Base-by-base conservation (phyloP, 2,888 invertebrate species). In the Lithophane socia region DNA sequence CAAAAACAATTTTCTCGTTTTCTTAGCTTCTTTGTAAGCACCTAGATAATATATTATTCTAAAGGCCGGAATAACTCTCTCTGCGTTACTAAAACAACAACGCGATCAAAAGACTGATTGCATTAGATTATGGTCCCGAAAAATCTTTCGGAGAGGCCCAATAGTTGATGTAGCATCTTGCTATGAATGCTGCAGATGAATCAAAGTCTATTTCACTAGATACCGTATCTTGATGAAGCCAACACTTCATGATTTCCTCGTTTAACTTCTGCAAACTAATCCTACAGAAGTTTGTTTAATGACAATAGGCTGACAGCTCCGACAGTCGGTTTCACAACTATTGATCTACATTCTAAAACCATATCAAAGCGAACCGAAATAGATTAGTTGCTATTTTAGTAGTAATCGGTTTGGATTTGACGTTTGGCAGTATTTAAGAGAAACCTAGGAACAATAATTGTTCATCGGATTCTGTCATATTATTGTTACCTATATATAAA, bases 231-330 rank as follows among this genome's bases (percentile, higher is more conserved):
- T 64, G 76, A 84, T 85, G 69, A 70, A 75, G 29, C 67, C 67
- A 67, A 83, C 81, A 75, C 80, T 75, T 72, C 74, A 82, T 80
- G 73, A 77, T 70, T 83, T 80, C 73, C 87, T 88, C 74, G 79
- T 87, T 84, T 73, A 87, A 86, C 83, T 88, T 78, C 63, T 18
- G 67, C 77, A 78, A 88, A 86, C 81, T 85, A 81, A 78, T 82
- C 83, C 74, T 21, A 61, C 58, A 64, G 64, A 87, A 88, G 82
- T 88, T 88, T 79, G 84, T 84, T 83, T 82, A 66, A 75, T 76
- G 84, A 86, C 81, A 88, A 75, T 80, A 69, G 63, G 12, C 75
- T 83, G 77, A 80, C 74, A 69, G 77, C 71, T 54, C 63, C 24
- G 47, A n/a, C 56, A 65, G 71, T 75, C 44, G n/a, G 72, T 74